Percentiles rank a stretch among this genome's conserved stretches.
These are phyloP conservation scores for Limenitis camilla DNA, from an alignment of 2,888 invertebrate genomes.

Conservation along the genomic window DNA sequence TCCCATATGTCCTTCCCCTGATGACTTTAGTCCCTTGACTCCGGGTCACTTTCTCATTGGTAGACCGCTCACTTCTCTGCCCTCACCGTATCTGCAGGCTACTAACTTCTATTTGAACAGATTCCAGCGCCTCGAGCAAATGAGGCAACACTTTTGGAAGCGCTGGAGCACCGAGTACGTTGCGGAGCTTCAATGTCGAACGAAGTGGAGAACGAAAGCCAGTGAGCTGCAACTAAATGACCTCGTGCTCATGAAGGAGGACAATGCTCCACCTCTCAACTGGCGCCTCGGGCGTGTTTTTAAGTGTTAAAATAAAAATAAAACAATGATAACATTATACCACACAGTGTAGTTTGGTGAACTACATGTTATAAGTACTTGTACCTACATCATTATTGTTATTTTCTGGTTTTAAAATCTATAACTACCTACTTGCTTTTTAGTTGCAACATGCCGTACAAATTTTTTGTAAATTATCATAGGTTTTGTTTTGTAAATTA, in stretches of 20 bases:
- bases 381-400: no score
- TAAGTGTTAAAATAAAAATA: no score
- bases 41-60: not conserved
- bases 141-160: constrained; percentile 17
- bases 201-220: constrained; percentile 9
- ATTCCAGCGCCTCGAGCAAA: not conserved
- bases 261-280: not conserved
- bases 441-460: no score
- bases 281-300: constrained; percentile 18
- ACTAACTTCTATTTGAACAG: not conserved
- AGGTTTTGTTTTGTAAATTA: no score
- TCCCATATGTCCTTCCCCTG: not conserved
- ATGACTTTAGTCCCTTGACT: not conserved
- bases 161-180: constrained; percentile 19
- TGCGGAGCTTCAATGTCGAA: constrained; percentile 12
- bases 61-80: not conserved
- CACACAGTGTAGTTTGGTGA: no score
- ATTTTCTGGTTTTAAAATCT: no score
- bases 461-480: no score
- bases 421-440: no score
- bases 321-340: no score
- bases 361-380: no score
- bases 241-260: not conserved
- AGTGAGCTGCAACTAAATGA: not conserved
- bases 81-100: not conserved